These are phyloP conservation scores for Uropsilus gracilis DNA, from an alignment of 2,113 vertebrate genomes.

Conservation along the genomic window DNA sequence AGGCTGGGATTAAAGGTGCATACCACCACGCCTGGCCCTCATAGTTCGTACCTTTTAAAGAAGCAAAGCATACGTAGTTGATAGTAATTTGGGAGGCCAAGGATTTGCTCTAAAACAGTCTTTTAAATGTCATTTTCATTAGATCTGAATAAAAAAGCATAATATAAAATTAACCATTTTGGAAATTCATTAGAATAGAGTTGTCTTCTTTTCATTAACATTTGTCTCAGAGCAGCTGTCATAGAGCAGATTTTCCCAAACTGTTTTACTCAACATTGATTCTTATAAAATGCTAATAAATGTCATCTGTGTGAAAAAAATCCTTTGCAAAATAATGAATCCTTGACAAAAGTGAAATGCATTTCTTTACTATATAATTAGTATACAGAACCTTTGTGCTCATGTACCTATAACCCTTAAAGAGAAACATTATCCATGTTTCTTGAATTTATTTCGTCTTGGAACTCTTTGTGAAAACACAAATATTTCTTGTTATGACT, in stretches of 20 bases:
- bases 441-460: not conserved
- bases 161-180: conserved; percentile 51
- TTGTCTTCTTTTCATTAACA: conserved; percentile 35
- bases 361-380: conserved; percentile 50
- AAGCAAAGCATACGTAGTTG: conserved; percentile 30
- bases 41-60: conserved; percentile 8
- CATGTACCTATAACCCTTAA: not conserved
- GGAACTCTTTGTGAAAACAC: conserved; percentile 45
- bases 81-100: conserved; percentile 49
- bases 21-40: too few relatives aligned
- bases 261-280: not conserved
- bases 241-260: conserved; percentile 16
- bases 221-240: not conserved
- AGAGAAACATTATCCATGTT: not conserved
- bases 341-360: not conserved
- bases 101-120: conserved; percentile 10
- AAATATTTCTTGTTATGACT: conserved; percentile 44
- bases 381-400: not conserved
- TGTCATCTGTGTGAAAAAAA: conserved; percentile 1
- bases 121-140: conserved; percentile 56
- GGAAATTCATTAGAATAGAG: conserved; percentile 23
- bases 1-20: too few relatives aligned
- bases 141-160: conserved; percentile 41
- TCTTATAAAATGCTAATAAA: conserved; percentile 7
- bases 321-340: conserved; percentile 27